Evolutionary conservation across 2,888 invertebrate species (phyloP).

Genomic region (Acleris emargana): DNA sequence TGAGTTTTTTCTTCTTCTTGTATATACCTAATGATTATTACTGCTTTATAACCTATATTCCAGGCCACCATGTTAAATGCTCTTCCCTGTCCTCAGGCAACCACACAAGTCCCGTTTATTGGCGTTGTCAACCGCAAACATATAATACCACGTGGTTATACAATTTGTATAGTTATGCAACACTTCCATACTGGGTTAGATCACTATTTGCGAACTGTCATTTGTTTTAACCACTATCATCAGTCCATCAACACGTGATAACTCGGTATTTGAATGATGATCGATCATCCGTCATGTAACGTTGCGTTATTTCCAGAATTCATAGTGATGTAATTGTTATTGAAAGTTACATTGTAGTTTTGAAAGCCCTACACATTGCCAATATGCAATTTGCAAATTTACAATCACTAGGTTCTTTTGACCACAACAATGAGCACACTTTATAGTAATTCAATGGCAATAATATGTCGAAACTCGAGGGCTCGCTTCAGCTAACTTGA

Average conservation of each 20-base stretch:
- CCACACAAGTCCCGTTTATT: conserved; percentile 50
- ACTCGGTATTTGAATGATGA: conserved; percentile 25
- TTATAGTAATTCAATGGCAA: conserved; percentile 24
- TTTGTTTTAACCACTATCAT: conserved; percentile 58
- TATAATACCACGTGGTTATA: conserved; percentile 62
- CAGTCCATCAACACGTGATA: conserved; percentile 45
- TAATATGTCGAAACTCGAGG: conserved; percentile 19
- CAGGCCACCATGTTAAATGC: conserved; percentile 22
- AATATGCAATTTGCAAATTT: conserved; percentile 9
- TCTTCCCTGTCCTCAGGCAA: conserved; percentile 30
- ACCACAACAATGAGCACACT: conserved; percentile 20
- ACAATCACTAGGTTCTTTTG: conserved; percentile 13
- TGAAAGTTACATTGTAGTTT: conserved; percentile 16
- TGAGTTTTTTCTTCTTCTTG: no score
- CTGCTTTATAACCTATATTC: background rate
- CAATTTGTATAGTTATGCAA: conserved; percentile 45
- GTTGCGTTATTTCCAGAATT: conserved; percentile 18
- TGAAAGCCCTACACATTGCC: conserved; percentile 18
- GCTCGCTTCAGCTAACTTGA: conserved; percentile 43
- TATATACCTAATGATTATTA: background rate
- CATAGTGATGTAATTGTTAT: conserved; percentile 10
- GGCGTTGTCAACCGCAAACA: conserved; percentile 55
- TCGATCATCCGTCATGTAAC: conserved; percentile 11
- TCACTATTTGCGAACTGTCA: conserved; percentile 53
- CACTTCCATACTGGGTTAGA: conserved; percentile 52